Evolutionary conservation across 2,797 vertebrate species (phyloP), one percentile per base, ranked within the genome.

Genomic region (Astyanax mexicanus): DNA sequence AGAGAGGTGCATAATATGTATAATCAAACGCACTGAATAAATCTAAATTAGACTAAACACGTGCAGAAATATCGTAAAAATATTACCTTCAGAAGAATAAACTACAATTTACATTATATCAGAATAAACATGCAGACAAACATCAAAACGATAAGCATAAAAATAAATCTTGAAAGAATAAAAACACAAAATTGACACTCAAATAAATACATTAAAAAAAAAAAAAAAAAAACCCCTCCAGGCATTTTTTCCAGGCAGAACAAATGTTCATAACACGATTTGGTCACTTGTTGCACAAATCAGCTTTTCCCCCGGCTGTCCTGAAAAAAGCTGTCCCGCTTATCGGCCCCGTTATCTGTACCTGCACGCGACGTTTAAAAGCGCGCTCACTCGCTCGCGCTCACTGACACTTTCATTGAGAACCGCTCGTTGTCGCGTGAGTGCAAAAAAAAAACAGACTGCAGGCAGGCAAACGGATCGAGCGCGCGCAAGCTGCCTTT

Each of bases 251-350:
- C 68, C 21, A 29, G 52, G 71, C 75, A 66, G 57, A 79, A 69
- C 77, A 64, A 70, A 81, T 54, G 72, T 29, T 58, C 69, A 51
- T 54, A 72, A 80, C 47, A 51, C 55, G 75, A 83, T 78, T 78
- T 75, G 58, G 42, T 83, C 76, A 83, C 81, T 83, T 81, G 81
- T 83, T 83, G 81, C 81, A 62, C 81, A 52, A n/a, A 54, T 10
- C 71, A 58, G 17, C 62, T 27, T 17, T 47, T 11, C 10, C 52
- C 12, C 25, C 52, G 51, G 57, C 58, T 52, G n/a, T 35, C 19
- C 6, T 29, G 4, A 29, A 15, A 57, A 29, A 15, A 57, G 23
- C 27, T 17, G 25, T 13, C 27, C 10, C 19, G 21, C 49, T 23
- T 52, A 23, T 52, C 49, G 19, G 21, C 13, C 23, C 21, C 51